Conservation (phyloP, 2,113 vertebrate species). For the Rhynchopsitta pachyrhyncha region DNA sequence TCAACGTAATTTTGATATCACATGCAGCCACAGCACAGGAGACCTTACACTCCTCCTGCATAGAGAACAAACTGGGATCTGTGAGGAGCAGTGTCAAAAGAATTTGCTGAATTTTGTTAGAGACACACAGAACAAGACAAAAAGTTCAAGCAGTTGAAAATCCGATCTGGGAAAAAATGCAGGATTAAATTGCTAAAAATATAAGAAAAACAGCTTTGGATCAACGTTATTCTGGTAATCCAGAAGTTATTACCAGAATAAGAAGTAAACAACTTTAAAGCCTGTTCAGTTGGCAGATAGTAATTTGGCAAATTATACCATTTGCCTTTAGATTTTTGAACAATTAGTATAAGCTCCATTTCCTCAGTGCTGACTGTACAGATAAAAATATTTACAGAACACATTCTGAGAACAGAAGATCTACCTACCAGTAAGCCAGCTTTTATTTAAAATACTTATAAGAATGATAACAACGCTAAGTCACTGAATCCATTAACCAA, state of each 20-base stretch:
- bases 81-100: not conserved
- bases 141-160: not conserved
- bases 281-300: not conserved
- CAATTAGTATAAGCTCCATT: not conserved
- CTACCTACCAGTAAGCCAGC: not conserved
- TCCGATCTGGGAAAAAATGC: not conserved
- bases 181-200: not conserved
- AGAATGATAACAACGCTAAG: not conserved
- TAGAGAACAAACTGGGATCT: not conserved
- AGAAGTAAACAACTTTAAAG: not conserved
- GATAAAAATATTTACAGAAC: conserved; percentile 1
- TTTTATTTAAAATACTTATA: not conserved
- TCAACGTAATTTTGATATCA: not conserved
- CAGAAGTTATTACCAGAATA: not conserved
- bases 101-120: not conserved
- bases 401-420: not conserved
- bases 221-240: not conserved
- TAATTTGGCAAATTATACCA: not conserved
- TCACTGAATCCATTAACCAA: not conserved
- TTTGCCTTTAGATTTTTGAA: not conserved
- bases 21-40: not conserved
- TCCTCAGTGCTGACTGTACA: not conserved
- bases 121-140: not conserved
- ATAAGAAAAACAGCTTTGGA: not conserved
- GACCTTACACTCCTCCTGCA: not conserved